Evolutionary conservation across 1,140 invertebrate species (phyloP).

Genomic region (Venturia canescens): DNA sequence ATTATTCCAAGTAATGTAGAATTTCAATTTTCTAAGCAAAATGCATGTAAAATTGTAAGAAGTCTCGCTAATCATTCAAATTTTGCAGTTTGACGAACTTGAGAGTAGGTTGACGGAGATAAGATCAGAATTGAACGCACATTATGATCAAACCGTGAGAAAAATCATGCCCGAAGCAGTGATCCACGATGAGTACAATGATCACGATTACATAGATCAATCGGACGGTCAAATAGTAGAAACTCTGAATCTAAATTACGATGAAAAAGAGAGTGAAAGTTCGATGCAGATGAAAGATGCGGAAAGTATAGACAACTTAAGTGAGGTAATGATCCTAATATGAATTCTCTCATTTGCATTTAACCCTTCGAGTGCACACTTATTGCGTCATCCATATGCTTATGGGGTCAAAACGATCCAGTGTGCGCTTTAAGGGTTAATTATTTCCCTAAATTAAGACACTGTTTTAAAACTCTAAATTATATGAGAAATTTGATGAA

Average conservation of each 20-base stretch:
- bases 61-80: too few relatives aligned
- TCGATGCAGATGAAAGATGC: not conserved
- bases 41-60: not conserved
- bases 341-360: too few relatives aligned
- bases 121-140: slow-evolving; percentile 72
- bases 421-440: too few relatives aligned
- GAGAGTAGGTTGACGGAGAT: slow-evolving; percentile 76
- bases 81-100: slow-evolving; percentile 78
- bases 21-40: too few relatives aligned
- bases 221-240: slow-evolving; percentile 57
- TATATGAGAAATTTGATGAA: too few relatives aligned
- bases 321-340: too few relatives aligned
- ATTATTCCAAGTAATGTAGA: too few relatives aligned
- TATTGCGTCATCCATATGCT: too few relatives aligned
- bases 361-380: too few relatives aligned
- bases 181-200: slow-evolving; percentile 70
- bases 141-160: slow-evolving; percentile 73
- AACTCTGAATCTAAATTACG: slow-evolving; percentile 37
- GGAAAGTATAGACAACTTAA: slow-evolving; percentile 48
- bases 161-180: slow-evolving; percentile 57
- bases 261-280: slow-evolving; percentile 53
- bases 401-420: too few relatives aligned
- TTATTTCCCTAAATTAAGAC: too few relatives aligned
- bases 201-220: slow-evolving; percentile 74
- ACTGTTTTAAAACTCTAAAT: slow-evolving; percentile 7